These are phyloP conservation scores for Macrosiphum euphorbiae DNA, from an alignment of 2,888 invertebrate species.

Conservation along the genomic window DNA sequence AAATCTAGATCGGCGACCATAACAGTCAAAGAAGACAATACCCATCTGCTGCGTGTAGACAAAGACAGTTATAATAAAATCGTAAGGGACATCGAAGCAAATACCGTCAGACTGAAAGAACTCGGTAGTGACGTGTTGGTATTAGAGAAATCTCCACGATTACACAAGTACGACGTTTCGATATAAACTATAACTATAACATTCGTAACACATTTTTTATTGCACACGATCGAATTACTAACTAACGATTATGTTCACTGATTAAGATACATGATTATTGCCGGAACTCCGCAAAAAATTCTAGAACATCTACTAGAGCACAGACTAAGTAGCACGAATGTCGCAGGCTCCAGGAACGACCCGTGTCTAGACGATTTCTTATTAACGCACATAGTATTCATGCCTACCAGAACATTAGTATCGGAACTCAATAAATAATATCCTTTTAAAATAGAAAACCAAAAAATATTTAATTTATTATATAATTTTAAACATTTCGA, in stretches of 20 bases:
- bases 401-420: conserved; percentile 82
- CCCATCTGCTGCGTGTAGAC: conserved; percentile 86
- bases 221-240: background rate
- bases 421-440: conserved; percentile 82
- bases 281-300: conserved; percentile 88
- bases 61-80: conserved; percentile 89
- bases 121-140: conserved; percentile 87
- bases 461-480: background rate
- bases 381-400: conserved; percentile 85
- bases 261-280: conserved; percentile 85
- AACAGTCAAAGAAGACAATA: conserved; percentile 84
- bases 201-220: background rate
- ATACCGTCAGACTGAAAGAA: conserved; percentile 86
- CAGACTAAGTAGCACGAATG: conserved; percentile 75
- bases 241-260: background rate
- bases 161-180: conserved; percentile 44
- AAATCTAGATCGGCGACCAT: conserved; percentile 82
- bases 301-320: conserved; percentile 87
- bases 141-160: conserved; percentile 76
- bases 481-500: background rate
- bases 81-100: conserved; percentile 87
- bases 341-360: conserved; percentile 73
- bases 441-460: conserved; percentile 73
- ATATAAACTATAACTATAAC: background rate
- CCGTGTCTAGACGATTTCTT: conserved; percentile 87